Evolutionary conservation across 2,113 vertebrate species (phyloP).

Genomic region (Rana temporaria): DNA sequence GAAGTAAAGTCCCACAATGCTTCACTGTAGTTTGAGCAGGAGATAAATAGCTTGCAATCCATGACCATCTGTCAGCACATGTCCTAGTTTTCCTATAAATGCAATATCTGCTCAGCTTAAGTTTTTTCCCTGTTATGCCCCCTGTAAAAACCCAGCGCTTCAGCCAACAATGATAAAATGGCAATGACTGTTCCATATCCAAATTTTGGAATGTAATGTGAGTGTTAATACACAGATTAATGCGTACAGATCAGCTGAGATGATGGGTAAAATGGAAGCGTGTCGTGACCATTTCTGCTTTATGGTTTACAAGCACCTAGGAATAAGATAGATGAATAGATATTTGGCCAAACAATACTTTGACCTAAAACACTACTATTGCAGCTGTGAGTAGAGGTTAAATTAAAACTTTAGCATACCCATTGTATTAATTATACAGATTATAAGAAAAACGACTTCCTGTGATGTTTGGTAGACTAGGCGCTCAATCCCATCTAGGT

Average conservation of each 20-base stretch:
- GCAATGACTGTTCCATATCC: neutral
- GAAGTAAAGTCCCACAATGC: neutral
- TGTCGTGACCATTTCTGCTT: neutral
- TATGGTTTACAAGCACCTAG: neutral
- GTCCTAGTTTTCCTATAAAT: conserved; percentile 36
- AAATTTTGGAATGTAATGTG: neutral
- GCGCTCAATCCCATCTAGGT: too few relatives aligned
- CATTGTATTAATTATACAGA: too few relatives aligned
- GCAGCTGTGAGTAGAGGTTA: too few relatives aligned
- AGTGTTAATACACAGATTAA: neutral
- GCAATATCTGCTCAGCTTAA: neutral
- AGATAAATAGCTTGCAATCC: conserved; percentile 18
- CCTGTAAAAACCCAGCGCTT: neutral
- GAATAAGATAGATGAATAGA: neutral
- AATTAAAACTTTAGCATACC: too few relatives aligned
- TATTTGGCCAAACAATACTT: too few relatives aligned
- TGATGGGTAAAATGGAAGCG: neutral
- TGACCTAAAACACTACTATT: too few relatives aligned
- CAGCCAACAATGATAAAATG: neutral
- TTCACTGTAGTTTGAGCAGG: neutral
- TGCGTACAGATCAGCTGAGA: neutral
- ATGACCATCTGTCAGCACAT: conserved; percentile 31
- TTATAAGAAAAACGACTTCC: too few relatives aligned
- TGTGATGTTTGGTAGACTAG: too few relatives aligned
- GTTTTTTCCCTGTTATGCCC: neutral